Evolutionary conservation across 2,888 invertebrate genomes (phyloP).

Genomic region (Byasa hedistus): DNA sequence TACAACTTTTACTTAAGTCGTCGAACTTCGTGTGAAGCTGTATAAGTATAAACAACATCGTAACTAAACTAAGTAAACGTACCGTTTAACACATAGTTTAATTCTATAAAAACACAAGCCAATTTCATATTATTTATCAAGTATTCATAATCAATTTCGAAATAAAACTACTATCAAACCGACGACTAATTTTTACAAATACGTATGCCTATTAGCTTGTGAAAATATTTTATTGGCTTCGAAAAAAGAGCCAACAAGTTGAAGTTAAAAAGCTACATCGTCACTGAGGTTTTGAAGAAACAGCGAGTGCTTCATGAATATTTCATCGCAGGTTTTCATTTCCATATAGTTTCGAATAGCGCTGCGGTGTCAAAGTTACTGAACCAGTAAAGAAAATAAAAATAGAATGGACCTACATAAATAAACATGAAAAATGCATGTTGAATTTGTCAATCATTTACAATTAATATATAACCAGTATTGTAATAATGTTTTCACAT

Average conservation of each 20-base stretch:
- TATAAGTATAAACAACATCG: no score
- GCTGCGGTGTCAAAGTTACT: conserved; percentile 16
- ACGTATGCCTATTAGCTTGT: background rate
- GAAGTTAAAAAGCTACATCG: conserved; percentile 31
- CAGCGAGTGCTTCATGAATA: conserved; percentile 37
- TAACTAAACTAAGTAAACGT: no score
- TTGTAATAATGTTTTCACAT: background rate
- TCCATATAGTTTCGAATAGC: conserved; percentile 33
- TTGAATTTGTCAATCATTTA: background rate
- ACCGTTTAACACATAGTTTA: no score
- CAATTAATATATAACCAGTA: background rate
- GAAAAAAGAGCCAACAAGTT: background rate
- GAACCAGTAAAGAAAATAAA: conserved; percentile 11
- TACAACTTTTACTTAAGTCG: no score
- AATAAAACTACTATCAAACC: background rate
- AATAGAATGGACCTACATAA: conserved; percentile 1
- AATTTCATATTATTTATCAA: no score
- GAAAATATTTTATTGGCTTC: background rate
- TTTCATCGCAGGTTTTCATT: conserved; percentile 38
- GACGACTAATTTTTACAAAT: background rate
- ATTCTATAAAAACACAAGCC: no score
- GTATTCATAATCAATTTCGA: no score
- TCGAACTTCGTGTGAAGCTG: no score
- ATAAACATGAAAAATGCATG: background rate
- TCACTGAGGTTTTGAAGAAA: conserved; percentile 34